Evolutionary conservation across 2,797 vertebrate genomes (phyloP), one percentile per base, ranked within the genome.

Genomic region (Propithecus deckenii): DNA sequence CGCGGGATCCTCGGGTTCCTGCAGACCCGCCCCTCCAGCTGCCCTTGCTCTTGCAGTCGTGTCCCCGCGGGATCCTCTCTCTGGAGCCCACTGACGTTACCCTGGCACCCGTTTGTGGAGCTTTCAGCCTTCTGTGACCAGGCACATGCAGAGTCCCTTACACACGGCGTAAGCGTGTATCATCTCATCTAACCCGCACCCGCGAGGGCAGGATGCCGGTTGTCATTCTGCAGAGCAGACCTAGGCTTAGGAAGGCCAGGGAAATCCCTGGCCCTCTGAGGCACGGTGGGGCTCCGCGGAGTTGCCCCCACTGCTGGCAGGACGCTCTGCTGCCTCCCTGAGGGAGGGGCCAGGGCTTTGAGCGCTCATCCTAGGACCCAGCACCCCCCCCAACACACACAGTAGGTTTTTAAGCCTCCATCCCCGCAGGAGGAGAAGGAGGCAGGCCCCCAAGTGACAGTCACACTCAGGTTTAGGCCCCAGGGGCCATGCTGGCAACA

Each of bases 131-230:
- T n/a, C n/a, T 28, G 17, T 30, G 41, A 14, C 32, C 23, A 14
- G 38, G 32, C 11, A 9, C 0, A 1, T 35, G 28, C 46, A 6
- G 18, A 38, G 8, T 22, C 72, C 83, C 57, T 28, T 2, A 48
- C 32, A 7, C 11, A 1, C 32, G 2, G 69, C 12, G 14, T 46
- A 11, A 41, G 46, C 15, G 6, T 18, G 13, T 52, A 20, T 57
- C 46, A 5, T 50, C 38, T 74, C 57, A 35, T 14, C 30, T 7
- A 57, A 43, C 13, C 32, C 10, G 6, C 22, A 76, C 38, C 22
- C 0, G 3, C 28, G 0, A 15, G 7, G 20, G 9, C n/a, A 38
- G 32, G 35, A 46, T 1, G 35, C 22, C 4, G 20, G 7, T 22
- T 41, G 22, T 65, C 30, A 5, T 17, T 59, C 28, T 22, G 41